Evolutionary conservation across 2,888 invertebrate species (phyloP).

Genomic region (Metellina segmentata): DNA sequence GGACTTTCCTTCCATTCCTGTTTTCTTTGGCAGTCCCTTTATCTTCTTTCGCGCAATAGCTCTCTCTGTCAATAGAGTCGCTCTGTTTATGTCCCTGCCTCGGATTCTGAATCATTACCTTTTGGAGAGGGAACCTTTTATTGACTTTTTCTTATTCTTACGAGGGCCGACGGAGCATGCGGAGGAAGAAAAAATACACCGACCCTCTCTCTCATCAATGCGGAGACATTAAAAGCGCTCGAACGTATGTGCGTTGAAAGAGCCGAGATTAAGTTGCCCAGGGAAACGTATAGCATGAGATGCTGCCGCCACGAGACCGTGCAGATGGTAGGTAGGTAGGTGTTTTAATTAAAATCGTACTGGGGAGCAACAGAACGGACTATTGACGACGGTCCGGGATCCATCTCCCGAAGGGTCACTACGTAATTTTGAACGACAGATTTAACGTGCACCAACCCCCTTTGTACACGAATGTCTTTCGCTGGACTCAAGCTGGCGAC

Average conservation of each 20-base stretch:
- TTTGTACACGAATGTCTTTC: too few species aligned
- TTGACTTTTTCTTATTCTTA: slow-evolving; percentile 44
- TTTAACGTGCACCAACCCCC: too few species aligned
- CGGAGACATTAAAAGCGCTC: neutral
- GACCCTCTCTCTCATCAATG: too few species aligned
- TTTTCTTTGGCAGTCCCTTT: slow-evolving; percentile 39
- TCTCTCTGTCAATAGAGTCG: slow-evolving; percentile 60
- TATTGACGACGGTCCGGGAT: too few species aligned
- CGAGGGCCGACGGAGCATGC: neutral
- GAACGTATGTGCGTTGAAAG: neutral
- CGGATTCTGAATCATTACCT: slow-evolving; percentile 70
- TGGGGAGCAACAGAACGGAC: too few species aligned
- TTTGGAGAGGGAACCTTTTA: slow-evolving; percentile 46
- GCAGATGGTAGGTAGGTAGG: too few species aligned
- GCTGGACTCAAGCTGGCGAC: too few species aligned
- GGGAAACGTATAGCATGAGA: too few species aligned
- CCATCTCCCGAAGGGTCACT: too few species aligned
- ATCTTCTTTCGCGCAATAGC: slow-evolving; percentile 46
- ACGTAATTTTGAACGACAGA: too few species aligned
- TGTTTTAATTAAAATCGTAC: too few species aligned
- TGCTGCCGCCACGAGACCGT: too few species aligned
- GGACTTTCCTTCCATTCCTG: slow-evolving; percentile 48
- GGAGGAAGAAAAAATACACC: neutral
- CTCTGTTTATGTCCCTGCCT: slow-evolving; percentile 62
- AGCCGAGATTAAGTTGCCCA: neutral